phyloP scores from a whole-genome alignment of 2,888 invertebrate species.

The Eupithecia dodoneata region DNA sequence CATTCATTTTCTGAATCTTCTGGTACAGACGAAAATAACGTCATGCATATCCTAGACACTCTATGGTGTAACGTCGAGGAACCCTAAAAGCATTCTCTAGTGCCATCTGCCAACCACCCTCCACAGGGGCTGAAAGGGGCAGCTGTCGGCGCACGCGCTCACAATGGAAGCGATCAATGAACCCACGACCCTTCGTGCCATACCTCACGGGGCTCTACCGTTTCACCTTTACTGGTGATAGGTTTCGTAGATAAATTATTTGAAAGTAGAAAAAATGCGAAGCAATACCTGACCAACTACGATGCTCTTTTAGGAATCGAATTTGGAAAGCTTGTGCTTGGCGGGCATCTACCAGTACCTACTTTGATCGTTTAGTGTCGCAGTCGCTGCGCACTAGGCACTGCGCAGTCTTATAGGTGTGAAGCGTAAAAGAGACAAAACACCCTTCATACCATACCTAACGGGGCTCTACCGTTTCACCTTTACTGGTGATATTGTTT shows the following conservation, averaged over 20 bases:
- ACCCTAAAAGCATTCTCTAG: slow-evolving; percentile 49
- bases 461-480: slow-evolving; percentile 51
- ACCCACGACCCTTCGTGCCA: slow-evolving; percentile 67
- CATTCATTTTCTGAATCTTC: not conserved
- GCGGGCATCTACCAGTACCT: no score
- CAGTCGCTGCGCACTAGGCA: not conserved
- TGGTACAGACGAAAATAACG: not conserved
- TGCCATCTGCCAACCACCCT: slow-evolving; percentile 72
- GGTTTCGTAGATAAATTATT: not conserved
- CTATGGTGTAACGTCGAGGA: not conserved
- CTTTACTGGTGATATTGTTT: not conserved
- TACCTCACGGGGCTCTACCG: slow-evolving; percentile 55
- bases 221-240: slow-evolving; percentile 36
- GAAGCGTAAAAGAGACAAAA: no score
- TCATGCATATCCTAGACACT: not conserved
- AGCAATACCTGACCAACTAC: not conserved
- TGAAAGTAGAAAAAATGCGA: not conserved
- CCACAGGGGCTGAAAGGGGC: slow-evolving; percentile 62
- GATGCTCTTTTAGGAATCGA: not conserved
- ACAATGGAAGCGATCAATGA: slow-evolving; percentile 80
- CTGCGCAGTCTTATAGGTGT: no score
- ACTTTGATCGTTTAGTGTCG: not conserved
- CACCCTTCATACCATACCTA: slow-evolving; percentile 61
- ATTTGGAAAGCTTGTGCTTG: not conserved
- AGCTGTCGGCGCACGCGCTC: slow-evolving; percentile 80